Evolutionary conservation across 2,797 vertebrate species (phyloP), one percentile per base, ranked within the genome.

Genomic region (Notolabrus celidotus): DNA sequence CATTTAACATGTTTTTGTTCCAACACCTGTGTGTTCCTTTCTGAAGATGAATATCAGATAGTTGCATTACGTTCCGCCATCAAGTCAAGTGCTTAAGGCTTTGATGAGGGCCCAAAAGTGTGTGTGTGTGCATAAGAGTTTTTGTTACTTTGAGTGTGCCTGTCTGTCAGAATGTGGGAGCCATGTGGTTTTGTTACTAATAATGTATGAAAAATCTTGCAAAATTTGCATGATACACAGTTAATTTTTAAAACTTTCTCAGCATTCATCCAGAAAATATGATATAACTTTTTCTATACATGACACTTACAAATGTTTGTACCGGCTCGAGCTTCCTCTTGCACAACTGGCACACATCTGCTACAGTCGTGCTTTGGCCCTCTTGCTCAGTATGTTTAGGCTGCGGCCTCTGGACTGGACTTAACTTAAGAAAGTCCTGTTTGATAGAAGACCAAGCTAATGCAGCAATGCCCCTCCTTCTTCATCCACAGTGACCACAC

Each of bases 401-500:
- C 67, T 78, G 79, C 46, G 81, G 84, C 80, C 68, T 77, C 61
- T 75, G 75, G 78, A 81, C 80, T 60, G 83, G 75, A 75, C 77
- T 57, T 52, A 41, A 70, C 79, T 77, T 47, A 57, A 80, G 77
- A 86, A 85, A 85, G 79, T 85, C 78, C 66, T 36, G 80, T 86
- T 85, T 86, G 86, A 86, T 74, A 82, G 74, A 79, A 78, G 55
- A 68, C 52, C 75, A 45, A 80, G 73, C 70, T 67, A 11, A 76
- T 41, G 60, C 67, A 47, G 67, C 66, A 12, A 1, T 23, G 66
- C 85, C 88, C 86, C 90, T 86, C 80, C 89, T 15, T 52, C 70
- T 79, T 62, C 38, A 61, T 92, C 89, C 88, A 91, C 89, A 91
- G 81, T 63, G 82, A 93, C 92, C 92, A 92, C 92, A 91, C 86